phyloP scores from a whole-genome alignment of 2,113 vertebrate genomes.

The Cynopterus brachyotis region DNA sequence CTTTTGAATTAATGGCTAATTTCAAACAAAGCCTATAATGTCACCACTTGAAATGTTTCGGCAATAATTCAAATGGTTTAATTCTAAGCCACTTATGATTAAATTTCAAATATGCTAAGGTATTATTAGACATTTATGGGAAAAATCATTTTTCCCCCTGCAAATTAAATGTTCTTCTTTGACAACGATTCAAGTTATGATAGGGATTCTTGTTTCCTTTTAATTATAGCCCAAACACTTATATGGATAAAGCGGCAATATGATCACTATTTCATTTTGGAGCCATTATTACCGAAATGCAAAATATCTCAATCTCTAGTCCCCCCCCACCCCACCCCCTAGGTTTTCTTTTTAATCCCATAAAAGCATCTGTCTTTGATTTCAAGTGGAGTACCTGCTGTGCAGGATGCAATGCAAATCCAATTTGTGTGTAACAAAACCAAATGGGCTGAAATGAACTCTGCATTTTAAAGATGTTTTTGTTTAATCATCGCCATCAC shows the following conservation, averaged over 20 bases:
- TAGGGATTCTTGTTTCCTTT: conserved; percentile 81
- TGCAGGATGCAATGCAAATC: conserved; percentile 86
- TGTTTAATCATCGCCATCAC: conserved; percentile 86
- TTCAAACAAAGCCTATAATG: conserved; percentile 71
- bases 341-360: conserved; percentile 86
- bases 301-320: conserved; percentile 76
- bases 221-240: conserved; percentile 82
- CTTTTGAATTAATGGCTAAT: conserved; percentile 70
- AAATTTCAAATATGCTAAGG: conserved; percentile 84
- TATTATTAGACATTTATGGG: conserved; percentile 82
- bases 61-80: conserved; percentile 82
- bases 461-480: conserved; percentile 87
- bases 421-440: conserved; percentile 86
- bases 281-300: conserved; percentile 71
- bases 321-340: conserved; percentile 67
- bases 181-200: conserved; percentile 78
- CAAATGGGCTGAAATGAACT: conserved; percentile 87
- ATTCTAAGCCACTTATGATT: conserved; percentile 82
- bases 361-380: conserved; percentile 89
- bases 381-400: conserved; percentile 87
- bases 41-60: conserved; percentile 80
- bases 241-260: conserved; percentile 73
- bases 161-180: conserved; percentile 82
- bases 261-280: conserved; percentile 76
- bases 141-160: conserved; percentile 73